Evolutionary conservation across 2,113 vertebrate species (phyloP).

Genomic region (Nymphicus hollandicus): DNA sequence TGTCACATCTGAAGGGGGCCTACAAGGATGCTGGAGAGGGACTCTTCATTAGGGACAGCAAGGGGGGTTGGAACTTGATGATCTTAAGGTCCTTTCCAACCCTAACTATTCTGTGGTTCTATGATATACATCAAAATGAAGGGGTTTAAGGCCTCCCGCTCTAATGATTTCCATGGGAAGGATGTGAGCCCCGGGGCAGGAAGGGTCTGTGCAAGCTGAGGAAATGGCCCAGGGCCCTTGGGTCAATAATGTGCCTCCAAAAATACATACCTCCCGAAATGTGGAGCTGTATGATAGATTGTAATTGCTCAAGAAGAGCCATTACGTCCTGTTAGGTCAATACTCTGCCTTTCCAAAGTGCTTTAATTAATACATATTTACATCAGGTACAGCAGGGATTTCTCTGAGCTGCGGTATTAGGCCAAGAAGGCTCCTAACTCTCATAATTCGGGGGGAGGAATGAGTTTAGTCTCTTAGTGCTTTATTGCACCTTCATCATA

Average conservation of each 20-base stretch:
- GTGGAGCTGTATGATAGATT: slow-evolving; percentile 34
- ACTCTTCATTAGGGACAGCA: background rate
- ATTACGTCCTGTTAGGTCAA: slow-evolving; percentile 54
- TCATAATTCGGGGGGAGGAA: background rate
- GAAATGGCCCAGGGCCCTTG: background rate
- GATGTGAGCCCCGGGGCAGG: background rate
- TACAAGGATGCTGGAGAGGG: background rate
- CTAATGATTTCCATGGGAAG: background rate
- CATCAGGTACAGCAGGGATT: slow-evolving; percentile 44
- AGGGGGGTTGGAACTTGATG: background rate
- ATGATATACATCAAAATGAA: background rate
- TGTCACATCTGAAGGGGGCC: accelerated
- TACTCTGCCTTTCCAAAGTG: slow-evolving; percentile 56
- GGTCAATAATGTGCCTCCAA: background rate
- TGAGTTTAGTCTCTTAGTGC: background rate
- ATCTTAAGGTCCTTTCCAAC: background rate
- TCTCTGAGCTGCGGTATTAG: background rate
- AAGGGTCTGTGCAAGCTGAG: background rate
- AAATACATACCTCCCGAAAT: background rate
- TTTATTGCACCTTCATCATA: background rate
- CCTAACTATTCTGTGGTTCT: background rate
- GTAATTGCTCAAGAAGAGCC: slow-evolving; percentile 51
- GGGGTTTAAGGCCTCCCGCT: background rate
- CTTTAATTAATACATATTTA: slow-evolving; percentile 72
- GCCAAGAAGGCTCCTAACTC: background rate